Conservation (phyloP, 2,797 vertebrate species). For the Manis pentadactyla region DNA sequence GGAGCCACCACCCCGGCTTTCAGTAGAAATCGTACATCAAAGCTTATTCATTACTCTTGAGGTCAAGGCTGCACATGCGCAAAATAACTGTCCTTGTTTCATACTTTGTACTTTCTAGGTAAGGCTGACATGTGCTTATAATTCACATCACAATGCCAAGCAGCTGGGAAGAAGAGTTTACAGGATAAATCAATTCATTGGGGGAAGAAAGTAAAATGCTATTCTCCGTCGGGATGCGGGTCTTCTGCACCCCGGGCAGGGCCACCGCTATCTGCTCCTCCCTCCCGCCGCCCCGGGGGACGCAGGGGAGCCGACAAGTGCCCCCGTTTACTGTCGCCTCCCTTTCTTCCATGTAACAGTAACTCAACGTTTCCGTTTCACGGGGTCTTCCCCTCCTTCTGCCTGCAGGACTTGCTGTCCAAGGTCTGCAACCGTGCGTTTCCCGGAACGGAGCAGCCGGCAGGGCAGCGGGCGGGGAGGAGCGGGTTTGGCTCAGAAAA, state of each 20-base stretch:
- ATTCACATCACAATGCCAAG: background rate
- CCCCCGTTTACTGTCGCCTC: background rate
- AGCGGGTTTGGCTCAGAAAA: background rate
- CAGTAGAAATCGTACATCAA: accelerated
- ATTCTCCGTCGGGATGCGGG: background rate
- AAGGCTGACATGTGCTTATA: background rate
- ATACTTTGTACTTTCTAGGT: background rate
- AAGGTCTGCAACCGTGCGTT: background rate
- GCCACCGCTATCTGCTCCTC: too few species aligned
- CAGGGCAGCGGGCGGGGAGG: background rate
- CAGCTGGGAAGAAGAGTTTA: background rate
- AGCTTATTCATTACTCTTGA: background rate
- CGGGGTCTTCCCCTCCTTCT: background rate
- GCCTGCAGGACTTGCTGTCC: background rate
- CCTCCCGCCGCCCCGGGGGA: background rate
- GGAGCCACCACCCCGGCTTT: accelerated
- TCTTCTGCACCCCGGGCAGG: too few species aligned
- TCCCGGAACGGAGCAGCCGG: background rate
- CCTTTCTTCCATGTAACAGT: background rate
- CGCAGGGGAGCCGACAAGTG: background rate
- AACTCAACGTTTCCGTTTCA: background rate
- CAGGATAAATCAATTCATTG: too few species aligned
- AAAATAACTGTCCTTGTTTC: background rate
- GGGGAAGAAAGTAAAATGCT: background rate
- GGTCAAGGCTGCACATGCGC: background rate